Percentiles rank a stretch among this genome's conserved stretches.
Conservation (phyloP, 2,888 invertebrate species). For the Anoplius nigerrimus region DNA sequence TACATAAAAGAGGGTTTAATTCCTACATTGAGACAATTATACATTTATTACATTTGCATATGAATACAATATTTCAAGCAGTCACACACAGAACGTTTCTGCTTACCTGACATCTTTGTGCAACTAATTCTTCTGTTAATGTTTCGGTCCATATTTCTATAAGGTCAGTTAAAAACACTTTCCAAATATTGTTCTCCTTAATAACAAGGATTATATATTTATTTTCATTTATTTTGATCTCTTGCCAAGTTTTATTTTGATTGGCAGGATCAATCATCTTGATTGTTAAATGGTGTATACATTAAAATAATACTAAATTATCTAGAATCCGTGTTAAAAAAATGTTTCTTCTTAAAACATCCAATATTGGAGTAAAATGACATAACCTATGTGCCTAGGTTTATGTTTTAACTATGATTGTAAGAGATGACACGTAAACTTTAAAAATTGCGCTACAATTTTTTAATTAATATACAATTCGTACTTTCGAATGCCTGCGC, state of each 20-base stretch:
- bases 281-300: too few species aligned
- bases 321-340: too few species aligned
- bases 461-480: too few species aligned
- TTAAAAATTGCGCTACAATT: too few species aligned
- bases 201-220: conserved; percentile 42
- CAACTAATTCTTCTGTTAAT: conserved; percentile 46
- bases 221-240: conserved; percentile 41
- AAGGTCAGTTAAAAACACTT: conserved; percentile 53
- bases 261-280: conserved; percentile 17
- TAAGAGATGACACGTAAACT: too few species aligned
- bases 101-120: conserved; percentile 57
- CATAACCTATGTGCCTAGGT: background rate
- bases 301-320: background rate
- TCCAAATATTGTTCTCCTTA: conserved; percentile 26
- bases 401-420: too few species aligned
- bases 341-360: background rate
- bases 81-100: background rate
- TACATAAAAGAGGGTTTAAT: conserved; percentile 62
- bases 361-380: background rate
- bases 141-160: conserved; percentile 55
- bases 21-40: conserved; percentile 48
- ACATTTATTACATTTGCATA: background rate
- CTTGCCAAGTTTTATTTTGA: conserved; percentile 36
- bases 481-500: too few species aligned
- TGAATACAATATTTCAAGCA: background rate